Conservation (phyloP, 2,888 invertebrate genomes). For the Stramonita haemastoma region DNA sequence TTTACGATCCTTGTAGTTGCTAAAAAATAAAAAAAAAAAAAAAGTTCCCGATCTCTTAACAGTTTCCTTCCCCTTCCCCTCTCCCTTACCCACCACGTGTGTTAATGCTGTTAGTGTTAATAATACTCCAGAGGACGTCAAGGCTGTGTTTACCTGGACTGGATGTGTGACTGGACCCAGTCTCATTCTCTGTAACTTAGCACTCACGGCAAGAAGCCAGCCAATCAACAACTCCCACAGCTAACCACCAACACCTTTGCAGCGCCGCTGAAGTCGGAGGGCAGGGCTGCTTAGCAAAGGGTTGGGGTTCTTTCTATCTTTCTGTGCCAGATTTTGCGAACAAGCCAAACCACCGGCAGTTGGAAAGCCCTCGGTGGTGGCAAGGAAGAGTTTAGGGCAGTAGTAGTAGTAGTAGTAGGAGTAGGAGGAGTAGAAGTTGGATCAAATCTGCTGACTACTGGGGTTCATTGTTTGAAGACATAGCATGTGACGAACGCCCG, state of each 20-base stretch:
- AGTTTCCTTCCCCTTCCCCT: not conserved
- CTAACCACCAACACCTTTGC: constrained; percentile 17
- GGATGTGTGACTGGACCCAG: constrained; percentile 23
- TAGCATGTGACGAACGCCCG: constrained; percentile 34
- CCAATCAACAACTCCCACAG: constrained; percentile 27
- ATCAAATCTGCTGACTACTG: constrained; percentile 8
- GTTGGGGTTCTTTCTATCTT: constrained; percentile 8
- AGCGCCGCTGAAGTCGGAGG: constrained; percentile 5
- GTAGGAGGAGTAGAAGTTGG: not conserved
- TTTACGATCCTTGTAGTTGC: too few relatives aligned
- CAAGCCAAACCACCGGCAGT: constrained; percentile 32
- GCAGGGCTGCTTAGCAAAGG: not conserved
- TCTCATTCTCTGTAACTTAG: not conserved
- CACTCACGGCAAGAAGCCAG: constrained; percentile 8
- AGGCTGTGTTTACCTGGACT: constrained; percentile 44
- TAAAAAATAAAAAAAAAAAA: too few relatives aligned
- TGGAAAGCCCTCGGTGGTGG: constrained; percentile 31
- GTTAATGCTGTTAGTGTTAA: constrained; percentile 11
- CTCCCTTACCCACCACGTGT: not conserved
- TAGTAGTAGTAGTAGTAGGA: not conserved
- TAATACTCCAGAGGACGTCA: constrained; percentile 6
- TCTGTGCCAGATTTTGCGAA: constrained; percentile 20
- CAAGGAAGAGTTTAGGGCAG: constrained; percentile 4
- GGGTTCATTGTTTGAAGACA: constrained; percentile 5
- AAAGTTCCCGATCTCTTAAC: not conserved